Base-by-base conservation (phyloP, 2,888 invertebrate species). In the Chalcosyrphus nemorum region DNA sequence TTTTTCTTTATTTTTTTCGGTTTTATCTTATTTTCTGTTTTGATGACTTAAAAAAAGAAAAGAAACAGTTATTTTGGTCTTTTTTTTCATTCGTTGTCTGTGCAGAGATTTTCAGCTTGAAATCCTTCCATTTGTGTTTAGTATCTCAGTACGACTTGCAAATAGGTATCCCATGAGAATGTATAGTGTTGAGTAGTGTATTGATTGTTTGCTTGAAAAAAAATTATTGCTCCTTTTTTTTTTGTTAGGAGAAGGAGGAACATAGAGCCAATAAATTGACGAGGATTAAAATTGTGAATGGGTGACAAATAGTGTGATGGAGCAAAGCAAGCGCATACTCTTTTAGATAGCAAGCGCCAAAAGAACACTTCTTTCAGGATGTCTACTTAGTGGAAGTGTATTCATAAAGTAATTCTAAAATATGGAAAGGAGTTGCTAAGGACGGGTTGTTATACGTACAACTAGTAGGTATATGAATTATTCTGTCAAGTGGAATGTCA, bases 31-130 rank as follows among this genome's bases (percentile, higher is more conserved):
- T 65, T 27, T 19, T 29, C 74, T 27, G 27, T 41, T 56, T 56
- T 29, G 66, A 59, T 50, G 75, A 41, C 50, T 65, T 65, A 15
- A 9, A 1, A 13, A 27, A 43, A 29, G 4, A n/a, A 13, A 50
- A 59, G 27, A 9, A 7, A 41, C 4, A 47, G 7, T 17, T n/a
- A n/a, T n/a, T n/a, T n/a, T n/a, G n/a, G n/a, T n/a, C n/a, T n/a
- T n/a, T n/a, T n/a, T n/a, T n/a, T 57, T 57, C 52, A 43, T 66
- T 41, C 38, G 27, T 19, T 59, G 50, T 41, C 19, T 76, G 66
- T 50, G 66, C 66, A 41, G 52, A 76, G 66, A 68, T 76, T 76
- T 76, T 57, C 76, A 66, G 59, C 66, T 76, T 52, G 59, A 76
- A 66, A 76, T 66, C 50, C 66, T 41, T 66, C 56, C 66, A 68